Evolutionary conservation across 2,797 vertebrate species (phyloP), one percentile per base, ranked within the genome.

Genomic region (Darevskia nairensis): DNA sequence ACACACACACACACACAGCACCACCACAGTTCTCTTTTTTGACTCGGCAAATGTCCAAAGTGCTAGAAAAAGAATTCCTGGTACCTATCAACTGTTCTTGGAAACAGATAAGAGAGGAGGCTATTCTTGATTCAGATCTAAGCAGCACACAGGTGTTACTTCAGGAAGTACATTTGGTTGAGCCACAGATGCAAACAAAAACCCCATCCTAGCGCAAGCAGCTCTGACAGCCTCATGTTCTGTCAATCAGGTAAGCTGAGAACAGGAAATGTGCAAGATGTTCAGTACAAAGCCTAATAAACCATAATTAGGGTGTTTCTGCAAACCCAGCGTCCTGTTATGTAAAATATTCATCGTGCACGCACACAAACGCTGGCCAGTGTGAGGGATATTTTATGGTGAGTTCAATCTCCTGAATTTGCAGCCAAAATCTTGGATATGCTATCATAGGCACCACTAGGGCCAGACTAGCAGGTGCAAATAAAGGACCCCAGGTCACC

Each of bases 21-120:
- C 50, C 13, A 55, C 50, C 50, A 11, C 50, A 55, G 50, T 55
- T 55, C 2, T 3, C 68, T 89, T 77, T 75, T 87, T 79, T 10
- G 35, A 59, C 44, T 21, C 19, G 15, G 41, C 78, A 2, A 1
- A 8, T 89, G 87, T 91, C 21, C 78, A 27, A 55, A 61, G 10
- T 82, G 50, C n/a, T 44, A 2, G 10, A 4, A 32, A 7, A 88
- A 59, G 72, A 69, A 76, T 13, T 66, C 35, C 11, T 55, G 3
- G 11, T 39, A 69, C 79, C 80, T 83, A n/a, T 68, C 1, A 0
- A 0, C 1, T 3, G 1, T 86, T 85, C 41, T 88, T 41, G 15
- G 80, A 92, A 59, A 2, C 81, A 86, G 39, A 44, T 17, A 74
- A 64, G 19, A 61, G 68, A 68, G n/a, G 86, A 69, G 19, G n/a